These are phyloP conservation scores for Fistularia tabacaria DNA, from an alignment of 2,797 vertebrate species.

Conservation along the genomic window DNA sequence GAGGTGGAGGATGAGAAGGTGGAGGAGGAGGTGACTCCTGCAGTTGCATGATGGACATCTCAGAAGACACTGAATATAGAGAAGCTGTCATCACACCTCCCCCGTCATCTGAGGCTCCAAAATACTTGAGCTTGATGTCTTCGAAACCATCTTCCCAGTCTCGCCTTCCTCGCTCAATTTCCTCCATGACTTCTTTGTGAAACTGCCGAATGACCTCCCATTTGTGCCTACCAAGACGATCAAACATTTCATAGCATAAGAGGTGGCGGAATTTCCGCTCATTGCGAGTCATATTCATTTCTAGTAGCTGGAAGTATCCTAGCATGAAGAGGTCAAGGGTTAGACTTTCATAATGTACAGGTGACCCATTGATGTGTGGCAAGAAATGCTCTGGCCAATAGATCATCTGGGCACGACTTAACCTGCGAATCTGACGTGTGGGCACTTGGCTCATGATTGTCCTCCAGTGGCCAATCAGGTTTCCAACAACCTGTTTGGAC, in stretches of 20 bases:
- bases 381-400: constrained; percentile 97
- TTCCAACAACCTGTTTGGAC: constrained; percentile 83
- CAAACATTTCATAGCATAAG: constrained; percentile 98
- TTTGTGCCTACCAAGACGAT: constrained; percentile 86
- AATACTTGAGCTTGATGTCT: constrained; percentile 86
- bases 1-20: constrained; percentile 57
- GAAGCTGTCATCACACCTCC: constrained; percentile 64
- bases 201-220: constrained; percentile 90
- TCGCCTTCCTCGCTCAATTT: constrained; percentile 81
- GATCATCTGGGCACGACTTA: constrained; percentile 81
- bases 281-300: constrained; percentile 89
- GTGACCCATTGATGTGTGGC: constrained; percentile 81
- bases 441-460: constrained; percentile 85
- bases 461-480: constrained; percentile 88
- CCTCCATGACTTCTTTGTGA: constrained; percentile 87
- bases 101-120: constrained; percentile 73
- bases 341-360: constrained; percentile 84
- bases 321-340: constrained; percentile 97
- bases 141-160: constrained; percentile 90
- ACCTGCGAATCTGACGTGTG: constrained; percentile 76
- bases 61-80: constrained; percentile 59
- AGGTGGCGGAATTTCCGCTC: constrained; percentile 95
- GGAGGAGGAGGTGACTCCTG: constrained; percentile 46
- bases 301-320: constrained; percentile 95
- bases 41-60: constrained; percentile 35